These are phyloP conservation scores for Andrena hattorfiana DNA, from an alignment of 2,888 invertebrate species.

Conservation along the genomic window DNA sequence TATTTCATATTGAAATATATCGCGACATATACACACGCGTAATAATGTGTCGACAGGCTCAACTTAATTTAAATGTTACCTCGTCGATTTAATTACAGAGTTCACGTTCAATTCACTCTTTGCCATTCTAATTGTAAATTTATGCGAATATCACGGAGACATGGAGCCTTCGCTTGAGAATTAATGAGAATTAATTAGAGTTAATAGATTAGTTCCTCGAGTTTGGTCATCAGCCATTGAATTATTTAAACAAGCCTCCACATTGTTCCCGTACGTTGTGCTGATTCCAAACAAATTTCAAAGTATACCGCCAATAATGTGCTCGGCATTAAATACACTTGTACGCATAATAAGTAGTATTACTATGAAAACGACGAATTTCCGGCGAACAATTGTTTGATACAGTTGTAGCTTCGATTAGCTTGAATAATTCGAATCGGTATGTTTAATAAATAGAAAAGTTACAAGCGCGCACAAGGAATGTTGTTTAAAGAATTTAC, in stretches of 20 bases:
- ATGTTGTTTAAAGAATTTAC: slow-evolving; percentile 3
- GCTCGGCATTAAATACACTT: background rate
- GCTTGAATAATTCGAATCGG: background rate
- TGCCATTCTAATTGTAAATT: slow-evolving; percentile 18
- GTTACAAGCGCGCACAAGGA: slow-evolving; percentile 23
- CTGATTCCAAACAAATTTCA: background rate
- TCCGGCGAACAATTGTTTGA: slow-evolving; percentile 2
- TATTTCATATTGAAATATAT: slow-evolving; percentile 1
- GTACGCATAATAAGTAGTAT: background rate
- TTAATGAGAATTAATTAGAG: background rate
- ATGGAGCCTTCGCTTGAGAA: slow-evolving; percentile 8
- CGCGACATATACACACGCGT: background rate
- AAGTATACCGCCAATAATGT: background rate
- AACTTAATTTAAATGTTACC: slow-evolving; percentile 2
- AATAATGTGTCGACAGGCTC: background rate
- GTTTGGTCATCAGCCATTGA: slow-evolving; percentile 7
- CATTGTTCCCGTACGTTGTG: background rate
- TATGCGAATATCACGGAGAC: background rate
- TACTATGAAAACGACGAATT: slow-evolving; percentile 10
- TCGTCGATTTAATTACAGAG: background rate
- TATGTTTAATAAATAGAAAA: slow-evolving; percentile 12
- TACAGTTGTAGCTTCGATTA: slow-evolving; percentile 1
- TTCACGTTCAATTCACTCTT: background rate
- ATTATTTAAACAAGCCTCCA: background rate
- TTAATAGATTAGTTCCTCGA: background rate